Conservation (phyloP, 2,113 vertebrate species). For the Epinephelus moara region DNA sequence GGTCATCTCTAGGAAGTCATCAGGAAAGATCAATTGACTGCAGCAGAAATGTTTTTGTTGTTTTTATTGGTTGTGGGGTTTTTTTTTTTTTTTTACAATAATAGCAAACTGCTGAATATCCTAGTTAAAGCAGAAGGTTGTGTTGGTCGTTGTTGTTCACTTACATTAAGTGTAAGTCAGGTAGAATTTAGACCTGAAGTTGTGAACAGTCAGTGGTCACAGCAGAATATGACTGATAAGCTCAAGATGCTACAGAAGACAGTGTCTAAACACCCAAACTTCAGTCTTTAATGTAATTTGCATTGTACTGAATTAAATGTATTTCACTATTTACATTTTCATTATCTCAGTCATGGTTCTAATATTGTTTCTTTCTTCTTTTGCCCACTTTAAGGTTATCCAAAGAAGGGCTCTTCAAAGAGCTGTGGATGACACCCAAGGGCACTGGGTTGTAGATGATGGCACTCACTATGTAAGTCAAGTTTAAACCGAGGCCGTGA, state of each 20-base stretch:
- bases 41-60: neutral
- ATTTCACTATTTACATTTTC: neutral
- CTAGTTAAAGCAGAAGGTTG: neutral
- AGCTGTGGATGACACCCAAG: slow-evolving; percentile 78
- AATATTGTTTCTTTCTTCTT: slow-evolving; percentile 17
- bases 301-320: neutral
- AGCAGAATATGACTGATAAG: neutral
- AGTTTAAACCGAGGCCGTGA: slow-evolving; percentile 72
- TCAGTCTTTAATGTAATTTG: neutral
- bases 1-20: too few relatives aligned
- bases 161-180: neutral
- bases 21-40: neutral
- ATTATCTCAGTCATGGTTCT: neutral
- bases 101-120: neutral
- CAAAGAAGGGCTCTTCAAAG: slow-evolving; percentile 79
- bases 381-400: slow-evolving; percentile 75
- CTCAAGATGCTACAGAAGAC: neutral
- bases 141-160: neutral
- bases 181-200: neutral
- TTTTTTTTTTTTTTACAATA: neutral
- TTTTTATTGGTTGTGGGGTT: too few relatives aligned
- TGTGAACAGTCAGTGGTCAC: neutral
- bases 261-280: neutral
- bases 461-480: slow-evolving; percentile 88
- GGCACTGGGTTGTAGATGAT: slow-evolving; percentile 84